These are phyloP conservation scores for Chrysolina haemoptera DNA, from an alignment of 2,888 invertebrate genomes.

Conservation along the genomic window DNA sequence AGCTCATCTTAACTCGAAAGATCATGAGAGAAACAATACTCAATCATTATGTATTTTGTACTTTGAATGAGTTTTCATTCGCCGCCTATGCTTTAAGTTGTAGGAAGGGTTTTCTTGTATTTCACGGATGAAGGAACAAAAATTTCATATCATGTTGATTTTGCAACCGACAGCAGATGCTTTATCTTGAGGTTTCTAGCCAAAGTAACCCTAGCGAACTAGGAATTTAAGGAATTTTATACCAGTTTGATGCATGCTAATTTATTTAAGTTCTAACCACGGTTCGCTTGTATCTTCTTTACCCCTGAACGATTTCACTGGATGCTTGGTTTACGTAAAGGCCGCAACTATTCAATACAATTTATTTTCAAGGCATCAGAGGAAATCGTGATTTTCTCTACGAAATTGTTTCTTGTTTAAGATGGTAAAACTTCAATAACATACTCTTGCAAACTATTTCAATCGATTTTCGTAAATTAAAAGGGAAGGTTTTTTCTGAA, in stretches of 20 bases:
- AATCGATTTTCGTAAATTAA: too few species aligned
- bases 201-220: conserved; percentile 50
- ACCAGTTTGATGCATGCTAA: conserved; percentile 54
- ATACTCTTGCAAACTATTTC: too few species aligned
- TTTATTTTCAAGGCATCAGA: neutral
- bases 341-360: neutral
- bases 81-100: conserved; percentile 10
- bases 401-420: neutral
- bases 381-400: neutral
- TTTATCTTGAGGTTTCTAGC: conserved; percentile 56
- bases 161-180: conserved; percentile 57
- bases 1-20: too few species aligned
- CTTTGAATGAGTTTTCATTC: neutral
- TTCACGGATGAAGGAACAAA: conserved; percentile 64
- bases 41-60: neutral
- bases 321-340: conserved; percentile 4
- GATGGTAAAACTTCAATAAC: neutral
- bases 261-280: conserved; percentile 29
- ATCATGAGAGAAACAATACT: neutral
- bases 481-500: too few species aligned
- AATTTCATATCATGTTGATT: conserved; percentile 68
- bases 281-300: neutral
- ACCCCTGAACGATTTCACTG: neutral
- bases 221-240: conserved; percentile 54
- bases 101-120: conserved; percentile 56